phyloP scores from a whole-genome alignment of 2,113 vertebrate genomes.

The Leptosomus discolor region DNA sequence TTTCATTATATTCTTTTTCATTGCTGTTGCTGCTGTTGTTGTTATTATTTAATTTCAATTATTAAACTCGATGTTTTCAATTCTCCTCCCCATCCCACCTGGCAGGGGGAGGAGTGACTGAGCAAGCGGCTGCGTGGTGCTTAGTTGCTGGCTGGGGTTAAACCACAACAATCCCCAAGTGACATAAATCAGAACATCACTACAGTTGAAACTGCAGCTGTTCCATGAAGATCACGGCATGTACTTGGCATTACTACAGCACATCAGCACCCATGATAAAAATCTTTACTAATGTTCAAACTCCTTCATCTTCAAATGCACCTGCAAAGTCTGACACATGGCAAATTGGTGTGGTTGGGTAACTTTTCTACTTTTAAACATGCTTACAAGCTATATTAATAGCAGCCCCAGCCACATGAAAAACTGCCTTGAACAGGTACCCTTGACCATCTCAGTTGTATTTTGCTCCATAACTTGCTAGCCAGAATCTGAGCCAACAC shows the following conservation, averaged over 20 bases:
- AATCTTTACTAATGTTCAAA: neutral
- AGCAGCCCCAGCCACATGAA: neutral
- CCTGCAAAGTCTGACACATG: neutral
- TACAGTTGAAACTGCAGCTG: conserved; percentile 32
- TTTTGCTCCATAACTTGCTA: neutral
- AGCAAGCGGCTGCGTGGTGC: neutral
- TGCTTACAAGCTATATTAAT: neutral
- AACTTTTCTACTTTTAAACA: neutral
- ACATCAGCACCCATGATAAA: neutral
- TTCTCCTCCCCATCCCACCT: neutral
- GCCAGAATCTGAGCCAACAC: neutral
- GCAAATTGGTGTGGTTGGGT: neutral
- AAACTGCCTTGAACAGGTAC: neutral
- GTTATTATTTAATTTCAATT: neutral
- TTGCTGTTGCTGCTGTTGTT: neutral
- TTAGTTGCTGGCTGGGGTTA: neutral
- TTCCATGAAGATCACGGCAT: neutral
- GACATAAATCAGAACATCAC: neutral
- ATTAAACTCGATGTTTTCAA: neutral
- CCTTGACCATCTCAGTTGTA: neutral
- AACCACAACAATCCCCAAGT: neutral
- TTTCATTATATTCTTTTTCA: neutral
- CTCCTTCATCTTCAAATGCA: neutral
- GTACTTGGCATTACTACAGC: neutral
- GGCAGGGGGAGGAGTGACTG: neutral